These are phyloP conservation scores for Eurois occulta DNA, from an alignment of 2,888 invertebrate species.

Conservation along the genomic window DNA sequence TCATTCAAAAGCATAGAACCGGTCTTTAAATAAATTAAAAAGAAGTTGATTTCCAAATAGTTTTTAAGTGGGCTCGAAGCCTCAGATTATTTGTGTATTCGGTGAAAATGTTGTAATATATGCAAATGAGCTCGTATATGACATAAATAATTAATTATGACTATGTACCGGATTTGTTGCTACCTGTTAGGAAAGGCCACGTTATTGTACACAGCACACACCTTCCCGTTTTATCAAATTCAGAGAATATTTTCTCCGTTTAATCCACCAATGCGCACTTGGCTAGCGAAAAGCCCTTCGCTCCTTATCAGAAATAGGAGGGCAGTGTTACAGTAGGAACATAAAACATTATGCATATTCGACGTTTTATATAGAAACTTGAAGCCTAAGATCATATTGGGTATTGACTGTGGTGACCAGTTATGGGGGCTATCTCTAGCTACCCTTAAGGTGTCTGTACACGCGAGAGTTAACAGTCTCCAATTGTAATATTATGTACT, in stretches of 20 bases:
- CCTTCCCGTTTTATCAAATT: not conserved
- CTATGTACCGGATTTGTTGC: not conserved
- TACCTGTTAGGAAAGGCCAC: not conserved
- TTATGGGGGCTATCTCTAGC: not conserved
- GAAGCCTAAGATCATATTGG: not conserved
- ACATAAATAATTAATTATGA: slow-evolving; percentile 15
- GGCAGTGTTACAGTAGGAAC: fast-evolving
- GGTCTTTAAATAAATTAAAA: slow-evolving; percentile 10
- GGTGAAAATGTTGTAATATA: slow-evolving; percentile 12
- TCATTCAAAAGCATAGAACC: slow-evolving; percentile 18
- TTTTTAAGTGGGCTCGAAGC: not conserved
- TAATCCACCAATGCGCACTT: not conserved
- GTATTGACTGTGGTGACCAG: not conserved
- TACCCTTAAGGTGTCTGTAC: not conserved
- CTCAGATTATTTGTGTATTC: not conserved
- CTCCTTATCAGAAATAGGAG: not conserved
- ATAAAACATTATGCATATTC: not conserved
- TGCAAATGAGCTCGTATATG: slow-evolving; percentile 14
- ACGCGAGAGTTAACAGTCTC: no score
- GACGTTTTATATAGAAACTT: not conserved
- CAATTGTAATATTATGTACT: no score
- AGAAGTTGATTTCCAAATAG: slow-evolving; percentile 9
- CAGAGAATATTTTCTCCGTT: not conserved
- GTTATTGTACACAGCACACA: not conserved
- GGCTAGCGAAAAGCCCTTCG: not conserved